These are phyloP conservation scores for Dasyurus viverrinus DNA, from an alignment of 2,113 vertebrate species.

Conservation along the genomic window DNA sequence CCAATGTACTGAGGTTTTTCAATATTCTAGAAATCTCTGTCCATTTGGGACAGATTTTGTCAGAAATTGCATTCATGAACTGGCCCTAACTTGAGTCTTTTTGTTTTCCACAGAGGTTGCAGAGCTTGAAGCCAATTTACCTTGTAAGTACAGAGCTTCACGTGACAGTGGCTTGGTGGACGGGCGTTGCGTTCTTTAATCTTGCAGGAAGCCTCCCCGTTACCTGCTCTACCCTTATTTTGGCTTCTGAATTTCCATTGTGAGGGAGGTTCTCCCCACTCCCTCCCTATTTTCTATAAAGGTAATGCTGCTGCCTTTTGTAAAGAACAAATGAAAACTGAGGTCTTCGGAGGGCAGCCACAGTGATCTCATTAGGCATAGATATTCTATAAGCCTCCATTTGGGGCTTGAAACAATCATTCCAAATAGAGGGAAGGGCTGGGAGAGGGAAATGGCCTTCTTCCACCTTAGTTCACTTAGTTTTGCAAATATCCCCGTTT, in stretches of 20 bases:
- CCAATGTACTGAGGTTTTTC: not conserved
- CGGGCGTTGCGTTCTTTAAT: not conserved
- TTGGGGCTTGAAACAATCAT: not conserved
- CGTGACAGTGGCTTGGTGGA: not conserved
- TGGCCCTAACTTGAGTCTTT: slow-evolving; percentile 68
- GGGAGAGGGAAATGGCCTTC: not conserved
- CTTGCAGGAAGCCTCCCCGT: not conserved
- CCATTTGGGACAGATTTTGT: not conserved
- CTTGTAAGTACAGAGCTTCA: slow-evolving; percentile 91
- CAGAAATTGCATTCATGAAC: slow-evolving; percentile 2
- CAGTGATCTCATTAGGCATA: not conserved
- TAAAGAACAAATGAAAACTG: not conserved
- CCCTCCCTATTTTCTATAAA: not conserved
- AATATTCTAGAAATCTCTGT: not conserved
- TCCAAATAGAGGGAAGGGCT: not conserved
- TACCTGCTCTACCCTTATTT: not conserved
- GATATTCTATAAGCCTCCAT: not conserved
- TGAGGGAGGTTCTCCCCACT: not conserved
- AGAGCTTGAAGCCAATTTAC: slow-evolving; percentile 97
- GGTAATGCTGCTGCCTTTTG: not conserved
- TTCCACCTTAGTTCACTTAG: not conserved
- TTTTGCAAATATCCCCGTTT: not conserved
- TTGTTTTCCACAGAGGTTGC: slow-evolving; percentile 93
- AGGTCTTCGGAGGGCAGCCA: not conserved
- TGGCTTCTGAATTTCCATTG: not conserved